Conservation (phyloP, 2,888 invertebrate species). For the Calameuta pallipes region DNA sequence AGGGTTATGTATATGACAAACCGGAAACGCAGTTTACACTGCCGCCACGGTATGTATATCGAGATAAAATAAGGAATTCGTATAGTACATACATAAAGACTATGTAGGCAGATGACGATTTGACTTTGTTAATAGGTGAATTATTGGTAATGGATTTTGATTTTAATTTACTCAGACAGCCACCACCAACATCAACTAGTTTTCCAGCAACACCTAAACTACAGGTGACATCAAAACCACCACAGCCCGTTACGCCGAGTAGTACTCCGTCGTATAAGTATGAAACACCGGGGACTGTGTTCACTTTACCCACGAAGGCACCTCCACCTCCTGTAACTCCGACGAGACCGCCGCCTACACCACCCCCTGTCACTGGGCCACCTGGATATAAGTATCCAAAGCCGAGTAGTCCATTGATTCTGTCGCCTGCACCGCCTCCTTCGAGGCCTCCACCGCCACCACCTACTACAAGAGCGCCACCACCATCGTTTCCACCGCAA, state of each 20-base stretch:
- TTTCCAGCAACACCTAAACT: constrained; percentile 2
- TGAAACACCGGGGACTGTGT: constrained; percentile 40
- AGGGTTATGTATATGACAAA: constrained; percentile 54
- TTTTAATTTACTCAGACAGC: constrained; percentile 4
- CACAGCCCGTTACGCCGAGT: constrained; percentile 14
- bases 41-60: constrained; percentile 45
- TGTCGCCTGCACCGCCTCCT: constrained; percentile 6
- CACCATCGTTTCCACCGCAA: constrained; percentile 18
- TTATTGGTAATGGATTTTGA: background rate
- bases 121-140: background rate
- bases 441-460: constrained; percentile 4
- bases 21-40: constrained; percentile 51
- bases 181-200: constrained; percentile 9
- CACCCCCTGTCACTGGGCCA: background rate
- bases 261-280: constrained; percentile 45
- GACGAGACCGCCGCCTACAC: constrained; percentile 23
- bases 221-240: constrained; percentile 3
- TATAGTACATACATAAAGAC: background rate
- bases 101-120: background rate
- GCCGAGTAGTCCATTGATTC: constrained; percentile 24
- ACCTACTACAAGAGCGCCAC: constrained; percentile 17
- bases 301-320: constrained; percentile 27
- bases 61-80: background rate
- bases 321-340: constrained; percentile 28
- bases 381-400: constrained; percentile 13